Percentiles rank a stretch among this genome's conserved stretches.
phyloP scores from a whole-genome alignment of 2,113 vertebrate genomes.

The Willisornis vidua region DNA sequence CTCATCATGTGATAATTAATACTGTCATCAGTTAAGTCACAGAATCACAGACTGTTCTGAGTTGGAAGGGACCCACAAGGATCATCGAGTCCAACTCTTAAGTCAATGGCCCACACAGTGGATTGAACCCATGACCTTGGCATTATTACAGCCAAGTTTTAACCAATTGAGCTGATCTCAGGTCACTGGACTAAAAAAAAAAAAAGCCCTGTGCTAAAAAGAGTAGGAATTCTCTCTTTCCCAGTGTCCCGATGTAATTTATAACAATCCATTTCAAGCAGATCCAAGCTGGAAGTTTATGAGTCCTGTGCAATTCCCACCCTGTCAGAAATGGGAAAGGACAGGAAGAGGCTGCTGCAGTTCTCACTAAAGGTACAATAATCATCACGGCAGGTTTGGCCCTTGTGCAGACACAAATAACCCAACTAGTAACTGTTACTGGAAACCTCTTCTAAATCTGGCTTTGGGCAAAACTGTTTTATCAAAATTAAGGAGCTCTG shows the following conservation, averaged over 20 bases:
- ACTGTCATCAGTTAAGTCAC: background rate
- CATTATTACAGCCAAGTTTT: too few species aligned
- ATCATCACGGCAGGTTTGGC: background rate
- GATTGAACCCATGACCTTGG: too few species aligned
- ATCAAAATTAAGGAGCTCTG: background rate
- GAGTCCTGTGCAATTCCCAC: background rate
- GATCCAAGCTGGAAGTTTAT: background rate
- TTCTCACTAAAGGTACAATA: background rate
- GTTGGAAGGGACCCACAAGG: too few species aligned
- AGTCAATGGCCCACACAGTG: too few species aligned
- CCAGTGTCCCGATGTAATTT: background rate
- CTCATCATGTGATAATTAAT: background rate
- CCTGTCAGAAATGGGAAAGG: background rate
- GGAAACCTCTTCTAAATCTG: background rate
- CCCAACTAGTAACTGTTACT: background rate
- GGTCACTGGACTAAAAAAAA: background rate
- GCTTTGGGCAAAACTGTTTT: background rate
- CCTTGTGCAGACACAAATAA: background rate
- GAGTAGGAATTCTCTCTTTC: background rate
- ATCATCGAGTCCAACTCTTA: too few species aligned
- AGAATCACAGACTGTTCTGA: too few species aligned
- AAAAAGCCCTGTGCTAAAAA: background rate
- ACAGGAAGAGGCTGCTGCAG: background rate
- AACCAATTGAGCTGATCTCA: too few species aligned
- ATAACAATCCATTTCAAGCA: background rate